Evolutionary conservation across 1,140 invertebrate genomes (phyloP).

Genomic region (Dufourea novaeangliae): DNA sequence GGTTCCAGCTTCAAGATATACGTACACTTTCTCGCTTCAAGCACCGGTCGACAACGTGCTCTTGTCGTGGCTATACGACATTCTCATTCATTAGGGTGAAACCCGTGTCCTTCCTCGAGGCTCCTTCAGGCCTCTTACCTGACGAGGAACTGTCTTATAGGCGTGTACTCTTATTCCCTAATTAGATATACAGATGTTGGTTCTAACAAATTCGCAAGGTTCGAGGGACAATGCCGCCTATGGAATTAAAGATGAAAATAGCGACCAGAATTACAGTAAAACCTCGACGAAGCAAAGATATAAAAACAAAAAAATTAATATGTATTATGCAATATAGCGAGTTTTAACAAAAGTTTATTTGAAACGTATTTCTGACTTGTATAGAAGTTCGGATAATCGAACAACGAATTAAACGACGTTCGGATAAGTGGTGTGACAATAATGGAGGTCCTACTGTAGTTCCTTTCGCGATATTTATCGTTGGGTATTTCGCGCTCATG

Average conservation of each 20-base stretch:
- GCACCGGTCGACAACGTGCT: slow-evolving; percentile 2
- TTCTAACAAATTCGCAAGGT: slow-evolving; percentile 7
- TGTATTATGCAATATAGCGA: too few species aligned
- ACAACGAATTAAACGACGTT: too few species aligned
- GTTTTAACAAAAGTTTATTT: too few species aligned
- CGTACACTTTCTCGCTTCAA: slow-evolving; percentile 4
- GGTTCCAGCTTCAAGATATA: slow-evolving; percentile 4
- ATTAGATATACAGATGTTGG: slow-evolving; percentile 23
- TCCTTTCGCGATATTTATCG: too few species aligned
- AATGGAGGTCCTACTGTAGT: too few species aligned
- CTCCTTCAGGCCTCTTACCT: slow-evolving; percentile 20
- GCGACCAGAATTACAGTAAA: slow-evolving; percentile 16
- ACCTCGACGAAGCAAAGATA: too few species aligned
- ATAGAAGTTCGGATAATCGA: too few species aligned
- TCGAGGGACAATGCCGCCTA: background rate
- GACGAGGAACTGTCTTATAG: slow-evolving; percentile 3
- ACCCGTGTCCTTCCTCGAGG: slow-evolving; percentile 24
- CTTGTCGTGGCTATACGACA: background rate
- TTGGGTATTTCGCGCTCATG: too few species aligned
- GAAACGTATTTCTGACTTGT: too few species aligned
- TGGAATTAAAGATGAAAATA: slow-evolving; percentile 1
- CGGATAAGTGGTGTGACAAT: too few species aligned
- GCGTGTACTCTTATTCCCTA: background rate
- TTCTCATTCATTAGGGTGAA: slow-evolving; percentile 31
- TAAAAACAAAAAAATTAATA: too few species aligned